Evolutionary conservation across 2,797 vertebrate species (phyloP), one percentile per base, ranked within the genome.

Genomic region (Pachyuromys duprasi): DNA sequence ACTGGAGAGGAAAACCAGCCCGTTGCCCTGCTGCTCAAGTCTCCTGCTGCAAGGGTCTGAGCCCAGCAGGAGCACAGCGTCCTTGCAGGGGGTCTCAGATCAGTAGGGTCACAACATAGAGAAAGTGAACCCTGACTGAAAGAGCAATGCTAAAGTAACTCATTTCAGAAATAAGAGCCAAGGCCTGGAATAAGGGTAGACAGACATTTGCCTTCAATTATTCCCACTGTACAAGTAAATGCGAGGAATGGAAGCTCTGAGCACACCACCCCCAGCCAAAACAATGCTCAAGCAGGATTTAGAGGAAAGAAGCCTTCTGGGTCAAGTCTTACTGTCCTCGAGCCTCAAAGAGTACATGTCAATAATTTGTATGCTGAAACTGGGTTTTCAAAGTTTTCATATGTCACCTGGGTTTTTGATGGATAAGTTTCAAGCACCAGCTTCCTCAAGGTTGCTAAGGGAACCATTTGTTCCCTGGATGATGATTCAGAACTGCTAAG

Each of bases 371-470:
- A 90, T 60, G 93, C 1, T 2, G 75, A 97, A 97, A 87, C 31
- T 63, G 89, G 53, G 84, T 97, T 89, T 98, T 96, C 60, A 1
- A 97, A 95, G 57, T 95, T 97, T 97, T 97, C 96, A 94, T 95
- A 97, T 82, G 94, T n/a, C 86, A 97, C 93, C 95, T 82, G 83
- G 95, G 87, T 39, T 94, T 98, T 97, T 97, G 91, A 96, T 33
- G 96, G 97, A 94, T 89, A 97, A 97, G 90, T 86, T 96, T 90
- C 69, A 95, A 97, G 96, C 26, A 82, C 94, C 94, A 90, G 96
- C 92, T 97, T 96, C 92, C 96, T 92, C 76, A 86, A 31, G 60
- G 98, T 98, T 98, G 97, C 98, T 98, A 98, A 97, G 98, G 98
- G 98, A 98, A 98, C 98, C 81, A n/a, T 94, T 94, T 96, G 92